Conservation (phyloP, 2,113 vertebrate genomes). For the Ursus arctos region DNA sequence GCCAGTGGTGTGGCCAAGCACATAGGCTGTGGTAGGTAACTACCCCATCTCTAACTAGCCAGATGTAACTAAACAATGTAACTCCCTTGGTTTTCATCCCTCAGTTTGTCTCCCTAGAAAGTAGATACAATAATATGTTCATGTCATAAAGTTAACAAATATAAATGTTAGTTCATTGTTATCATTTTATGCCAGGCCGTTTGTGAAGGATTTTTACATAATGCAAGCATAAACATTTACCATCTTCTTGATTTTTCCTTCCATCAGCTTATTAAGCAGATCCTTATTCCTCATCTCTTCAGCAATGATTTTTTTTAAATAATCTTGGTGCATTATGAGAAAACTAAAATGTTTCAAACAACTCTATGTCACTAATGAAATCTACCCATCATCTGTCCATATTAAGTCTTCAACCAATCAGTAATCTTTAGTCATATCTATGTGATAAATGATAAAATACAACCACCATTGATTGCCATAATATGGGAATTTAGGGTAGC, state of each 20-base stretch:
- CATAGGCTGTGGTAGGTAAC: background rate
- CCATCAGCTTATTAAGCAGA: background rate
- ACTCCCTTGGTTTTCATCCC: background rate
- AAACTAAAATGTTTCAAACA: background rate
- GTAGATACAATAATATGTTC: background rate
- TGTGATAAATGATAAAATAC: conserved; percentile 30
- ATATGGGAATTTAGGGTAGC: background rate
- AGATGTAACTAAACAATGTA: background rate
- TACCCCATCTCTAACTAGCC: background rate
- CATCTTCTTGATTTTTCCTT: background rate
- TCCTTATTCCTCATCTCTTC: background rate
- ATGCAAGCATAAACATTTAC: background rate
- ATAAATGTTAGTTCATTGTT: background rate
- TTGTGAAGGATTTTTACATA: background rate
- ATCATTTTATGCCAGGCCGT: background rate
- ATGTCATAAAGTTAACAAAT: background rate
- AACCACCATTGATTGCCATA: background rate
- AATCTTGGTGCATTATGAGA: background rate
- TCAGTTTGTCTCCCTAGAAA: background rate
- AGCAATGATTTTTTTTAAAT: background rate
- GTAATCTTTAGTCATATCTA: background rate
- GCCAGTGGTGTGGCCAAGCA: background rate
- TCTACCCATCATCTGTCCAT: background rate
- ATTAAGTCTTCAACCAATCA: conserved; percentile 22
- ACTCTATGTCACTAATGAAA: conserved; percentile 13